Base-by-base conservation (phyloP, 2,797 vertebrate species). In the Melanotaenia parkinsoni region DNA sequence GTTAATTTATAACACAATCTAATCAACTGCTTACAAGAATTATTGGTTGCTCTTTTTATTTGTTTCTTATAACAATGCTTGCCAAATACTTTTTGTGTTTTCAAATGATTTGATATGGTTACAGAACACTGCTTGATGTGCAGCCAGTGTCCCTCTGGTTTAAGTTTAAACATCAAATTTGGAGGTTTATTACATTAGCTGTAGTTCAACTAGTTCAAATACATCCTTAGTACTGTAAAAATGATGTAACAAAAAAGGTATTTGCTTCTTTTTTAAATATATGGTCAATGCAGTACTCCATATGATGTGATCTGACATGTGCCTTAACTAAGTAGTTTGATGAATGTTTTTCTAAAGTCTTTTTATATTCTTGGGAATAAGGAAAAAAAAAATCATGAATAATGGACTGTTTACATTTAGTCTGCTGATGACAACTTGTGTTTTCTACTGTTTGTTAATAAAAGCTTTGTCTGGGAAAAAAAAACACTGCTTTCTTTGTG, bases 401-500 rank as follows among this genome's bases (percentile, higher is more conserved):
- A 82, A 73, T 73, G 38, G 32, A 47, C 63, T 47, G 63, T 82
- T 79, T 73, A 64, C 58, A 62, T 80, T 76, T 57, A 60, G 70
- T 33, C 37, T 61, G 20, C 67, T 58, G 1, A 54, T 67, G 43
- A 38, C 26, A 70, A 81, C 18, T 72, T 59, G 2, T 72, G 64
- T 86, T 82, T 82, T 83, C 78, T 83, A 83, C 45, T 24, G 54
- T 88, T 86, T 91, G 81, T 88, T 89, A 93, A 92, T 91, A 92
- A 92, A 91, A 83, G 58, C 54, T 85, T 47, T 83, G 63, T 45
- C 28, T 14, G 74, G 38, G 7, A 33, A 33, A 78, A 26, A 20
- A 4, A 10, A 6, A 37, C n/a, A 22, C 5, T 56, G 28, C 24
- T 63, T 57, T 47, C 10, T 45, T 20, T 43, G 1, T 56, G 20